Evolutionary conservation across 2,888 invertebrate species (phyloP).

Genomic region (Ganaspis brasiliensis): DNA sequence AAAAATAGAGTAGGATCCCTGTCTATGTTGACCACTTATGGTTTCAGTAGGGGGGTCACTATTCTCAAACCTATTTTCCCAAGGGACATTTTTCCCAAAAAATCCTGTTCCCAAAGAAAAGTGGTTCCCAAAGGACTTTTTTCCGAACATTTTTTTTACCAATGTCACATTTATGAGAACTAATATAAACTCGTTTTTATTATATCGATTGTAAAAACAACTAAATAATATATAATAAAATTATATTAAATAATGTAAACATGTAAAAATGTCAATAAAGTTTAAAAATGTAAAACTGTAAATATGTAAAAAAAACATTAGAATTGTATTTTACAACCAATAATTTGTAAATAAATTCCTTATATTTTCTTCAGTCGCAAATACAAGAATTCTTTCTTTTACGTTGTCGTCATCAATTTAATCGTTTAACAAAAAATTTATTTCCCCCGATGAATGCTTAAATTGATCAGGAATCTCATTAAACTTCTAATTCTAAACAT

Average conservation of each 20-base stretch:
- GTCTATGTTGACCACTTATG: too few relatives aligned
- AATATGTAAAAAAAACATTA: neutral
- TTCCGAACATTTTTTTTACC: neutral
- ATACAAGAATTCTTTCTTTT: conserved; percentile 7
- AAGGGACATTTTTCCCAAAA: neutral
- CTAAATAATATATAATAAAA: too few relatives aligned
- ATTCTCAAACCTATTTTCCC: neutral
- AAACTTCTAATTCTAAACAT: neutral
- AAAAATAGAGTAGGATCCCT: too few relatives aligned
- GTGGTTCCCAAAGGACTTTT: neutral
- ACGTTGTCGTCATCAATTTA: conserved; percentile 3
- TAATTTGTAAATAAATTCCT: neutral
- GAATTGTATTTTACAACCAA: neutral
- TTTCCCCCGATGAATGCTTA: neutral
- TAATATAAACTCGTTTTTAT: too few relatives aligned
- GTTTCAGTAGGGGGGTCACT: too few relatives aligned
- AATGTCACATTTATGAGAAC: neutral
- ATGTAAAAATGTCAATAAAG: too few relatives aligned
- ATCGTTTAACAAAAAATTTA: conserved; percentile 18
- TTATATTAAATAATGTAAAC: too few relatives aligned
- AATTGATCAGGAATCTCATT: conserved; percentile 22
- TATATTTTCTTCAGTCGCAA: conserved; percentile 7
- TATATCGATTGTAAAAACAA: too few relatives aligned
- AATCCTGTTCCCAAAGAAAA: neutral
- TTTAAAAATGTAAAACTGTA: too few relatives aligned